Percentiles rank a stretch among this genome's conserved stretches.
These are phyloP conservation scores for Holcopasites calliopsidis DNA, from an alignment of 1,140 invertebrate species.

Conservation along the genomic window DNA sequence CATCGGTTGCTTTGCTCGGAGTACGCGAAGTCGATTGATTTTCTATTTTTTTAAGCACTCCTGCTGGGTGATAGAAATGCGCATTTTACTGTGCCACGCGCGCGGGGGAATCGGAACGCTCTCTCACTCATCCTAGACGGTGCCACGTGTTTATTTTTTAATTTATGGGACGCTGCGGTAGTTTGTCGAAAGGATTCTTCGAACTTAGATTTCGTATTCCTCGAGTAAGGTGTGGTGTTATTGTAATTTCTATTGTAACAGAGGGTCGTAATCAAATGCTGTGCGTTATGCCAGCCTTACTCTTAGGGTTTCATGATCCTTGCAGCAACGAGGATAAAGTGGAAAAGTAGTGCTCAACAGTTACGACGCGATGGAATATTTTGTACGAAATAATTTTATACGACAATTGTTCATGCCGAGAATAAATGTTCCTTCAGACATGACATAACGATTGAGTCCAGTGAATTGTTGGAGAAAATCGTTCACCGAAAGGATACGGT, in stretches of 20 bases:
- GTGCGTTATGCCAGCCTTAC: no score
- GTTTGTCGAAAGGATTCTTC: background rate
- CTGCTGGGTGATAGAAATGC: background rate
- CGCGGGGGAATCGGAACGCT: background rate
- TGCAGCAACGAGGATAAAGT: no score
- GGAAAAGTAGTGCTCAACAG: no score
- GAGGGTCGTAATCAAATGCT: no score
- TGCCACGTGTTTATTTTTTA: background rate
- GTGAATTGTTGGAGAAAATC: background rate
- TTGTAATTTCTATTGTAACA: background rate
- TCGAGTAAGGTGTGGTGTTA: background rate
- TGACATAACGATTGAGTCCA: background rate
- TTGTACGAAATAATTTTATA: no score
- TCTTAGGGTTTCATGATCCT: no score
- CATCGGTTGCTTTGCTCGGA: background rate
- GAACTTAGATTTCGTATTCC: background rate
- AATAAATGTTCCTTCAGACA: background rate
- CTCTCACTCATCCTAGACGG: background rate
- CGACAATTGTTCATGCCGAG: no score
- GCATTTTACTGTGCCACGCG: conserved; percentile 12
- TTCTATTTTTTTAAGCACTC: conserved; percentile 20
- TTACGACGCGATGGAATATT: no score
- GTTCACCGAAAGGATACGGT: background rate
- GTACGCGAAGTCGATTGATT: conserved; percentile 16
- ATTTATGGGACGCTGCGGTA: background rate